Evolutionary conservation across 1,140 invertebrate species (phyloP).

Genomic region (Pygmarrhopalites habei): DNA sequence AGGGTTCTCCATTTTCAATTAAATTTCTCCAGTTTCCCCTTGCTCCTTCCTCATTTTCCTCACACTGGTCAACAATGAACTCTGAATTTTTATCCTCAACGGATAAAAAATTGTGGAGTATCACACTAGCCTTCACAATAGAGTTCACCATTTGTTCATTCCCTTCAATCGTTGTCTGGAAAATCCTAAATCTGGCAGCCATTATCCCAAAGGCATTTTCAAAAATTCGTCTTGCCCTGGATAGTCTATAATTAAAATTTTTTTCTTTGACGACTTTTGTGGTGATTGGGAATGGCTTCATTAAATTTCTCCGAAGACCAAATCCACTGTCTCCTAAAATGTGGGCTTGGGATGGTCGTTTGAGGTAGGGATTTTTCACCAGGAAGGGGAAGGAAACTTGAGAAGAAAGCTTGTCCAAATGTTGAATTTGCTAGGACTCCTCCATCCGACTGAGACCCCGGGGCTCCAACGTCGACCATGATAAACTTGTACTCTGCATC

Average conservation of each 20-base stretch:
- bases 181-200: conserved; percentile 42
- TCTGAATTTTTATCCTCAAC: too few species aligned
- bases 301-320: conserved; percentile 40
- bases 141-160: background rate
- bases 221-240: conserved; percentile 43
- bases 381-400: conserved; percentile 15
- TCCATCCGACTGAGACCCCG: conserved; percentile 29
- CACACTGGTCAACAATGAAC: background rate
- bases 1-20: too few species aligned
- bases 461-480: conserved; percentile 34
- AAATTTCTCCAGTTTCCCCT: too few species aligned
- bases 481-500: conserved; percentile 38
- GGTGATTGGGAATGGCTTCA: conserved; percentile 42
- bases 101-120: conserved; percentile 42
- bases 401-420: conserved; percentile 23
- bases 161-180: conserved; percentile 21
- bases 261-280: conserved; percentile 25
- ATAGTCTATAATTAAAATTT: conserved; percentile 43
- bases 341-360: conserved; percentile 23
- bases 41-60: background rate
- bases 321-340: conserved; percentile 44
- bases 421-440: conserved; percentile 28
- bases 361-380: conserved; percentile 24
- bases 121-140: conserved; percentile 39
- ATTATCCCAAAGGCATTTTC: conserved; percentile 53